Conservation (phyloP, 2,113 vertebrate species). For the Athene cunicularia region DNA sequence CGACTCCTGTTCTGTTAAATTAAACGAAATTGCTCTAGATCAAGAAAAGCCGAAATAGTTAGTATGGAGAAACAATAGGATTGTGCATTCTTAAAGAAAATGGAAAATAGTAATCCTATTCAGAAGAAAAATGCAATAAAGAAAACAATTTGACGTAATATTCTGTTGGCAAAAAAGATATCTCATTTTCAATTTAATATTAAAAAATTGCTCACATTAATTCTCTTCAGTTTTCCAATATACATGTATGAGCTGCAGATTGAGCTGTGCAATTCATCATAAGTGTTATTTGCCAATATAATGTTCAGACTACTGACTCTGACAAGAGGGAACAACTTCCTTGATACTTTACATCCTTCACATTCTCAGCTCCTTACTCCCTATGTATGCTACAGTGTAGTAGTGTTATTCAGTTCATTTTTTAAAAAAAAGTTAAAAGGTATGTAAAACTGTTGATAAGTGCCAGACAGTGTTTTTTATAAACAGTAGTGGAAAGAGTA, state of each 20-base stretch:
- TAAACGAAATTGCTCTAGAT: conserved; percentile 60
- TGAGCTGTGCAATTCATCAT: conserved; percentile 67
- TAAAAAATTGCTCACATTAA: conserved; percentile 72
- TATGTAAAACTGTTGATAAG: neutral
- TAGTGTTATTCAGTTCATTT: neutral
- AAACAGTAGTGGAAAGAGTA: neutral
- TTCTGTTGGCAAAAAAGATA: conserved; percentile 65
- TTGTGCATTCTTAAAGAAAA: conserved; percentile 60
- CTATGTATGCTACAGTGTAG: neutral
- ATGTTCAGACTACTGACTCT: conserved; percentile 45
- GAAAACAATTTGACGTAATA: conserved; percentile 66
- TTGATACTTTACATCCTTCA: conserved; percentile 38
- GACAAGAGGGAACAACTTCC: conserved; percentile 58
- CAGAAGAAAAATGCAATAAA: conserved; percentile 66
- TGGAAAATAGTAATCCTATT: conserved; percentile 57
- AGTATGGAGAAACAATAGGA: conserved; percentile 44
- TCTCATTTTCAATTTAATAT: conserved; percentile 70
- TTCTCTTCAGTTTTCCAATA: conserved; percentile 68
- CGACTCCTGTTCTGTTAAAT: conserved; percentile 50
- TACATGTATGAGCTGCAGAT: conserved; percentile 69
- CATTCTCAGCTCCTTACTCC: neutral
- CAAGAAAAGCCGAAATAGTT: conserved; percentile 34
- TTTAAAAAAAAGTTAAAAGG: neutral
- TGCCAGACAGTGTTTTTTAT: neutral
- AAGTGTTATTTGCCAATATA: conserved; percentile 63